Percentiles rank a stretch among this genome's conserved stretches.
phyloP scores from a whole-genome alignment of 2,113 vertebrate species.

The Anguilla rostrata region DNA sequence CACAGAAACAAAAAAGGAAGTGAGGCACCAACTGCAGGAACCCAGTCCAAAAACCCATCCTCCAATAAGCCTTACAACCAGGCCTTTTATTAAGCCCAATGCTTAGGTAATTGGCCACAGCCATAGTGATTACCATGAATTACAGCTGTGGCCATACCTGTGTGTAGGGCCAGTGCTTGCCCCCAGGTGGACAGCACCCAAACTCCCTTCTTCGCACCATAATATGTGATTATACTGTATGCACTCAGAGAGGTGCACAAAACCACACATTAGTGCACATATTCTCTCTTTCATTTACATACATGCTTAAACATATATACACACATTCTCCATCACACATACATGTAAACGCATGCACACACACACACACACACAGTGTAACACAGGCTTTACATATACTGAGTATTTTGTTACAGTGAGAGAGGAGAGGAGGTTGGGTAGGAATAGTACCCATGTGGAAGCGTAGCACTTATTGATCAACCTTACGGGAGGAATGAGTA shows the following conservation, averaged over 20 bases:
- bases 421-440: neutral
- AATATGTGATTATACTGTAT: neutral
- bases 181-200: neutral
- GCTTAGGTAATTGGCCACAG: too few relatives aligned
- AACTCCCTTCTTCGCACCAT: neutral
- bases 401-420: neutral
- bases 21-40: too few relatives aligned
- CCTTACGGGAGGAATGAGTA: neutral
- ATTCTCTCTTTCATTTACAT: constrained; percentile 5
- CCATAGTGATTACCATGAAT: too few relatives aligned
- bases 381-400: neutral
- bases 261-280: neutral
- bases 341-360: constrained; percentile 3
- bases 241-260: too few relatives aligned
- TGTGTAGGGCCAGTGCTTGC: too few relatives aligned
- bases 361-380: constrained; percentile 3
- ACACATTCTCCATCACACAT: constrained; percentile 32
- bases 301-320: neutral
- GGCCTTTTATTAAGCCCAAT: too few relatives aligned
- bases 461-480: neutral
- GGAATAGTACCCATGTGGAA: neutral
- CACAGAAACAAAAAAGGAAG: too few relatives aligned
- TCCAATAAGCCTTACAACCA: too few relatives aligned
- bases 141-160: too few relatives aligned
- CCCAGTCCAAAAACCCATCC: too few relatives aligned